Percentiles rank a stretch among this genome's conserved stretches.
Evolutionary conservation across 2,888 invertebrate genomes (phyloP).

Genomic region (Carabus problematicus): DNA sequence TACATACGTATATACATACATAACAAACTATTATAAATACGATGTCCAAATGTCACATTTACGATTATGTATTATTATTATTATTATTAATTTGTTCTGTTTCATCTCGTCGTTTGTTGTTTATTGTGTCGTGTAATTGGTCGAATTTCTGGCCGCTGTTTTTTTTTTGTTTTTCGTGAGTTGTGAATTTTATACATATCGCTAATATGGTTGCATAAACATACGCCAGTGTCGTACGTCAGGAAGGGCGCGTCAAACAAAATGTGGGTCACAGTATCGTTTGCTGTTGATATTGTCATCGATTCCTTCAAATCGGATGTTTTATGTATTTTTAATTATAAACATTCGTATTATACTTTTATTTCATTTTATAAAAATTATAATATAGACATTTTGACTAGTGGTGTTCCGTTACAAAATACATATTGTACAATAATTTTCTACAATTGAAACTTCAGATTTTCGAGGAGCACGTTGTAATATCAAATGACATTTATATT

Average conservation of each 20-base stretch:
- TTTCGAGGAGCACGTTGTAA: no score
- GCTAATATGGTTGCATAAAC: slow-evolving; percentile 9
- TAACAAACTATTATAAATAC: no score
- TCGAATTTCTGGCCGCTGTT: slow-evolving; percentile 9
- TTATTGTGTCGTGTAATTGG: not conserved
- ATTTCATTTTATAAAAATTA: not conserved
- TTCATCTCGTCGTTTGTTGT: slow-evolving; percentile 25
- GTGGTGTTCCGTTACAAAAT: not conserved
- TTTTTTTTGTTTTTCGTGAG: slow-evolving; percentile 21
- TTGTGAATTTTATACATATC: slow-evolving; percentile 38
- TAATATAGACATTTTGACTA: not conserved
- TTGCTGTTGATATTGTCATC: not conserved
- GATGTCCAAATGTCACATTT: slow-evolving; percentile 14
- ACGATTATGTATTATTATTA: slow-evolving; percentile 20
- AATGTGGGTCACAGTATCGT: not conserved
- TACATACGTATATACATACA: slow-evolving; percentile 13
- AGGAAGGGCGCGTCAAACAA: not conserved
- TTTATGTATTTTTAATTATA: not conserved
- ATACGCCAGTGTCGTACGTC: no score
- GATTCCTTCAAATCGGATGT: not conserved
- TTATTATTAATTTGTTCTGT: slow-evolving; percentile 17
- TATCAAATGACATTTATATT: no score
- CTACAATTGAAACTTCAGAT: no score
- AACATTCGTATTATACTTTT: not conserved
- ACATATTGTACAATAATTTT: not conserved